Base-by-base conservation (phyloP, 2,888 invertebrate genomes). In the Dicranocentrus wangi region DNA sequence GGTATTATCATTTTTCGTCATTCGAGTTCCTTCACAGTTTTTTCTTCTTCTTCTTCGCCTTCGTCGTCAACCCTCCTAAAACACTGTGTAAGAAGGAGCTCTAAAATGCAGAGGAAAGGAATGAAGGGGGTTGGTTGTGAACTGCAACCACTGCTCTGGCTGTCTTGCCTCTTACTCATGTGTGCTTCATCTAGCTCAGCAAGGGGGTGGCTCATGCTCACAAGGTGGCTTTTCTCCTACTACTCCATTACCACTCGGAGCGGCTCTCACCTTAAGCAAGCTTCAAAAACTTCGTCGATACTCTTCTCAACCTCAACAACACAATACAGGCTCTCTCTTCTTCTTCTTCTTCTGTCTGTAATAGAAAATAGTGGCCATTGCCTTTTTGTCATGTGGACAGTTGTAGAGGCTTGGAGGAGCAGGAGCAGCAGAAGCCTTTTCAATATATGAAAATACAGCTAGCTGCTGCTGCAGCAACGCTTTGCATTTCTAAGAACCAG, bases 161-260 rank as follows among this genome's bases (percentile, higher is more conserved):
- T 39, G 23, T 1, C 21, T 43, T 66, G 7, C 39, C 13, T 39
- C 13, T 39, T 39, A 39, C 39, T 8, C 39, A 53, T 53, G n/a
- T 55, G 55, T 55, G 55, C 69, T 53, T 39, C 53, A 53, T 51
- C 53, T 51, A 25, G 51, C 69, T 69, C 69, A 69, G 69, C 53
- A 69, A 69, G 69, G 69, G 69, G 69, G 69, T 69, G 53, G 69
- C 69, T 51, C 51, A 53, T 27, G 27, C 69, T 69, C 69, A 32
- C 69, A 69, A 69, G 69, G 69, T 69, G 69, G 69, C 69, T 69
- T 28, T 66, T 66, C 55, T 55, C 55, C 55, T 55, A n/a, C n/a
- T n/a, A 55, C 25, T 55, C 25, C 55, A 55, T 55, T 55, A 55
- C 55, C 55, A 23, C 55, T 55, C 25, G 55, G 10, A 55, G 55